These are phyloP conservation scores for Hetaerina titia DNA, from an alignment of 2,888 invertebrate species.

Conservation along the genomic window DNA sequence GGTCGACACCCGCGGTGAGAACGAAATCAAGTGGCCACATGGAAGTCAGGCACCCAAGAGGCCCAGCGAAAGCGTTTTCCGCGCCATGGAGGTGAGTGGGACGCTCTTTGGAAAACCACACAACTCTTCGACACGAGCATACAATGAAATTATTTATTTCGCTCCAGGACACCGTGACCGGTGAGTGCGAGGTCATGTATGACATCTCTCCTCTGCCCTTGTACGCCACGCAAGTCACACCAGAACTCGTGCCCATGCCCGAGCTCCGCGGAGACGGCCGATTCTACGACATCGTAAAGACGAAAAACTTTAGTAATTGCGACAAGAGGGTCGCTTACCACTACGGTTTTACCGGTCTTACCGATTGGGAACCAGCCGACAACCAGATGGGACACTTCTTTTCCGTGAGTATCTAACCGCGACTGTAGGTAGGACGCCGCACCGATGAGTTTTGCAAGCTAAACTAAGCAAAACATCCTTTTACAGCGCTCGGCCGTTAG, in stretches of 20 bases:
- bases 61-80: conserved; percentile 80
- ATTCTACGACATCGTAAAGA: conserved; percentile 83
- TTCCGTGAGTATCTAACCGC: conserved; percentile 74
- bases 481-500: conserved; percentile 81
- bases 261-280: conserved; percentile 76
- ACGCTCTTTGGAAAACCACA: neutral
- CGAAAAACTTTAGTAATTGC: conserved; percentile 83
- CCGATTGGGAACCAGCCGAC: conserved; percentile 79
- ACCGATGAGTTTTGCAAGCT: neutral
- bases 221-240: conserved; percentile 79
- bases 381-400: conserved; percentile 80
- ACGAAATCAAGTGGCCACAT: conserved; percentile 75
- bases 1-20: conserved; percentile 82
- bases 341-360: conserved; percentile 81
- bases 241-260: conserved; percentile 78
- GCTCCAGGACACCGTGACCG: conserved; percentile 81
- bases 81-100: conserved; percentile 81
- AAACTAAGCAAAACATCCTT: conserved; percentile 70
- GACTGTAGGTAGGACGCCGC: neutral
- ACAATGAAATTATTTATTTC: neutral
- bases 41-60: conserved; percentile 75
- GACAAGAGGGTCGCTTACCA: conserved; percentile 83
- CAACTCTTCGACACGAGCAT: too few relatives aligned
- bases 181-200: conserved; percentile 85
- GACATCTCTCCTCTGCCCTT: conserved; percentile 82